Conservation (phyloP, 2,113 vertebrate species). For the Lamprotornis superbus region DNA sequence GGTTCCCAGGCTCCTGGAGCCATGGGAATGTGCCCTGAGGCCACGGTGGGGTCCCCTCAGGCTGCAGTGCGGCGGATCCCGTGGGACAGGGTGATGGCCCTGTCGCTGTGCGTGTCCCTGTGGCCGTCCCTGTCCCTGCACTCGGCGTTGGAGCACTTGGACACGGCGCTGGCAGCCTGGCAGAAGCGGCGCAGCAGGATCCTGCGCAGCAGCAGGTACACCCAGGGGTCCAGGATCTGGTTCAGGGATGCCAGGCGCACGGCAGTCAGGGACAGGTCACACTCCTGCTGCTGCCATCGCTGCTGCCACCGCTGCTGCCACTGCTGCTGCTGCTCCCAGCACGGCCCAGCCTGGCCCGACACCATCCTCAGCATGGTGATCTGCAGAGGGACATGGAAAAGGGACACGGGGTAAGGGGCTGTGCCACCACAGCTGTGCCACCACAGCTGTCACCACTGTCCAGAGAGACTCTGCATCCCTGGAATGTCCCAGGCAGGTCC, state of each 20-base stretch:
- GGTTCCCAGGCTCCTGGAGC: background rate
- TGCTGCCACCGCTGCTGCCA: conserved; percentile 63
- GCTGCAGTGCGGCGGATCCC: conserved; percentile 58
- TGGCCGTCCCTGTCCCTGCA: conserved; percentile 44
- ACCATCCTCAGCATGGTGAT: conserved; percentile 84
- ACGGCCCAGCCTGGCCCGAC: conserved; percentile 77
- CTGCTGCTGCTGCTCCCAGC: conserved; percentile 51
- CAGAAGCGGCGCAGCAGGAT: conserved; percentile 89
- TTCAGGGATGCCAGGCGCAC: conserved; percentile 95
- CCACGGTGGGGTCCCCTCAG: background rate
- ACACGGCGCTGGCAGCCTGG: conserved; percentile 87
- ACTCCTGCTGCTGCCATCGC: conserved; percentile 79
- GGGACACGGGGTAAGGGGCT: accelerated
- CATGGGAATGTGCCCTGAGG: no score
- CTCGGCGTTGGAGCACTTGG: conserved; percentile 79
- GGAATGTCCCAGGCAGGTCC: accelerated
- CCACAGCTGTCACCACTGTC: accelerated
- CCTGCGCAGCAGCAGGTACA: conserved; percentile 92
- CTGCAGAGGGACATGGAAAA: conserved; percentile 56
- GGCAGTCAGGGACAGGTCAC: conserved; percentile 84
- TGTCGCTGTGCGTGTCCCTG: no score
- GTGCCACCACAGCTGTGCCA: no score
- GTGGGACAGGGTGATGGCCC: conserved; percentile 42
- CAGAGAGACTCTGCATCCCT: background rate
- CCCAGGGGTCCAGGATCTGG: conserved; percentile 98